Base-by-base conservation (phyloP, 2,797 vertebrate genomes). In the Centroberyx gerrardi region DNA sequence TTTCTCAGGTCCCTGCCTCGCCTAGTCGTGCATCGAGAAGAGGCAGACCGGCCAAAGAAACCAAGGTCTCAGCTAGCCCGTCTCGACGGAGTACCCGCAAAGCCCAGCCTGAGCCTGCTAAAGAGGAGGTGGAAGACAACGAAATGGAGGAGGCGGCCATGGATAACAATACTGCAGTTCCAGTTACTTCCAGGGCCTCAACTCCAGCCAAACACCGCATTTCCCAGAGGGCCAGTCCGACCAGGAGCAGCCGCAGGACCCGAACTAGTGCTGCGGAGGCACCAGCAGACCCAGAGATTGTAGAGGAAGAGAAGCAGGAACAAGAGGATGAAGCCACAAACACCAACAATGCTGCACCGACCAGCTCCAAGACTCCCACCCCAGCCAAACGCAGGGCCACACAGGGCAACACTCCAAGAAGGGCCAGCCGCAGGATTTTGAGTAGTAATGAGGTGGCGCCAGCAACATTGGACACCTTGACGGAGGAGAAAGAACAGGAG, bases 31-130 rank as follows among this genome's bases (percentile, higher is more conserved):
- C 92, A 64, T 87, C 90, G n/a, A 93, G 94, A 86, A 94, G 89
- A 82, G 46, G 40, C 38, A 94, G 83, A 79, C 89, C 49, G 64
- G 90, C 78, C 46, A 77, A 62, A 62, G 93, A 91, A 38, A 52
- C 62, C 38, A 85, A 90, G 80, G 17, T 84, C 28, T 68, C 62
- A 33, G 76, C 84, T 3, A 79, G 55, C 72, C 93, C 93, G 75
- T 94, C 95, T 49, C 92, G 93, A 14, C 94, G 94, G 88, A 96
- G 92, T 49, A 65, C 87, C 59, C 96, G 93, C 76, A 96, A 90
- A 75, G 15, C 74, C 18, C 82, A 67, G 74, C 68, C 77, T 38
- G 72, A 59, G 29, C 78, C 78, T 65, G 33, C 76, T 5, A 85
- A 73, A 66, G 87, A 83, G 0, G 46, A 86, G 29, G 49, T 42